Percentiles rank a stretch among this genome's conserved stretches.
Evolutionary conservation across 1,140 invertebrate species (phyloP).

Genomic region (Conus betulinus): DNA sequence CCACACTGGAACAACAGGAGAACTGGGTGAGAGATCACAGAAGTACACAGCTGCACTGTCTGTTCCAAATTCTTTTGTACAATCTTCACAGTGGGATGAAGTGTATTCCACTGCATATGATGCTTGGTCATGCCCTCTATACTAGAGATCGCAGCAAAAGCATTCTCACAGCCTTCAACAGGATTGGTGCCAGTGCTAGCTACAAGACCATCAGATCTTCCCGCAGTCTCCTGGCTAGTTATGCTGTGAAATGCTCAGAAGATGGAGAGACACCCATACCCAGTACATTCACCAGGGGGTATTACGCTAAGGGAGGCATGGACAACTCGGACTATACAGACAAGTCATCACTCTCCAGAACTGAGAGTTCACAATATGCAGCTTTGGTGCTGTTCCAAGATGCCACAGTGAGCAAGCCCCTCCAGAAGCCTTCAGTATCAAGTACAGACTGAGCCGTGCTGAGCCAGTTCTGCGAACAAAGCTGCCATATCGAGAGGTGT

Average conservation of each 20-base stretch:
- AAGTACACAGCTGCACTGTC: conserved; percentile 16
- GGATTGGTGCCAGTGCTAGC: neutral
- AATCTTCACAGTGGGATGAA: neutral
- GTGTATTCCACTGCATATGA: neutral
- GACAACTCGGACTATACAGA: conserved; percentile 1
- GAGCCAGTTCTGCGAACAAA: conserved; percentile 15
- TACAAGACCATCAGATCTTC: neutral
- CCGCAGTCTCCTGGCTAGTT: conserved; percentile 6
- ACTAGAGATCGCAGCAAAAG: neutral
- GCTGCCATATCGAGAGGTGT: neutral
- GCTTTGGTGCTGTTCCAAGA: conserved; percentile 18
- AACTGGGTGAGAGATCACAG: conserved; percentile 13
- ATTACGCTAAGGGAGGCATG: conserved; percentile 4
- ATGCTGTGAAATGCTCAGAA: conserved; percentile 8
- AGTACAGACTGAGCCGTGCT: neutral
- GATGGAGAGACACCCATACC: conserved; percentile 1
- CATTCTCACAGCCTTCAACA: conserved; percentile 1
- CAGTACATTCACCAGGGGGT: neutral
- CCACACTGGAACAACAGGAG: neutral
- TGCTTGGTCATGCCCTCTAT: neutral
- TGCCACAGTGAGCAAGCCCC: conserved; percentile 9
- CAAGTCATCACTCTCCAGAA: neutral
- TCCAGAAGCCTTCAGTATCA: conserved; percentile 4
- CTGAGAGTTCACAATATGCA: conserved; percentile 9
- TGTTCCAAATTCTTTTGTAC: neutral